Conservation (phyloP, 2,113 vertebrate genomes). For the Typhlomys cinereus region DNA sequence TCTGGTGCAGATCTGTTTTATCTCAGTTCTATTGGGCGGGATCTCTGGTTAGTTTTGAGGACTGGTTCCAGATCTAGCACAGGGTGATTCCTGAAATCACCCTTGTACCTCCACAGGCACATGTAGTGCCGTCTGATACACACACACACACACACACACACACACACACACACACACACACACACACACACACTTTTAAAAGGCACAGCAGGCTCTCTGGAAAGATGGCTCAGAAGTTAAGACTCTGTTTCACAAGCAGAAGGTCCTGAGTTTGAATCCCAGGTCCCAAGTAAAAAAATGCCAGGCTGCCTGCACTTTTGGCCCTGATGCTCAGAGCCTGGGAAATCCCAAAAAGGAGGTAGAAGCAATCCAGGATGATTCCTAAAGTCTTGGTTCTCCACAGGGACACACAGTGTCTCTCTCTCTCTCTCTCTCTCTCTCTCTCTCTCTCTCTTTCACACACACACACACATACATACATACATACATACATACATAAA, state of each 20-base stretch:
- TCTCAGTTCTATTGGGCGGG: too few species aligned
- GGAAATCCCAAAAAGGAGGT: too few species aligned
- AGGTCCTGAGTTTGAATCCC: background rate
- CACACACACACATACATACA: background rate
- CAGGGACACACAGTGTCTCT: background rate
- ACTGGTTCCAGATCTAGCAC: too few species aligned
- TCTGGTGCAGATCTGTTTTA: too few species aligned
- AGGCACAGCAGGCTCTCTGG: too few species aligned
- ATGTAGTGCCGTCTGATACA: too few species aligned
- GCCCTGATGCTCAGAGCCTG: background rate
- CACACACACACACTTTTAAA: background rate
- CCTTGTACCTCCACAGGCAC: too few species aligned
- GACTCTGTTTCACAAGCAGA: background rate
- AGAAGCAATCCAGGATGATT: background rate
- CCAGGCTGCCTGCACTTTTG: background rate
- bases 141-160: background rate
- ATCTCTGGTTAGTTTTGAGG: too few species aligned
- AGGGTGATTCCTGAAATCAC: too few species aligned
- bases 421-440: too few species aligned
- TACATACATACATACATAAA: background rate
- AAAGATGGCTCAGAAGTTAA: too few species aligned
- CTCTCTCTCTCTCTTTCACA: too few species aligned
- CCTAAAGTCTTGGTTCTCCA: background rate
- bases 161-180: background rate
- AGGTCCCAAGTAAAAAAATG: background rate